Conservation (phyloP, 2,113 vertebrate genomes). For the Nibea coibor region DNA sequence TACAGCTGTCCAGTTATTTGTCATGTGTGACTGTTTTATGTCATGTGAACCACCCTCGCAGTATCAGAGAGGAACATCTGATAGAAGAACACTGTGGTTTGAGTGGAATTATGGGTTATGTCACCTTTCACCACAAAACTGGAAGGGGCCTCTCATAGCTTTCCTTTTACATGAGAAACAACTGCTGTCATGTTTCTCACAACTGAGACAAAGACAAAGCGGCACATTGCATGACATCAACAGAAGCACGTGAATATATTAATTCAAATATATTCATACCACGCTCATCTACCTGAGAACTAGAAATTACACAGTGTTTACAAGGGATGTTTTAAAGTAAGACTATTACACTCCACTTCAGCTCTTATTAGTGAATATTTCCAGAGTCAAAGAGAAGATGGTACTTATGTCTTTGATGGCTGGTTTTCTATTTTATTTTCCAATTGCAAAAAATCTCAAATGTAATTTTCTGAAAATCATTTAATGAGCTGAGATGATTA, state of each 20-base stretch:
- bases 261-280: background rate
- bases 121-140: constrained; percentile 81
- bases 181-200: constrained; percentile 77
- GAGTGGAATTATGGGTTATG: constrained; percentile 83
- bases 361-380: background rate
- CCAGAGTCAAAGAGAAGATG: background rate
- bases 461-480: constrained; percentile 10
- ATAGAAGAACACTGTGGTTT: constrained; percentile 78
- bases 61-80: constrained; percentile 61
- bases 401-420: background rate
- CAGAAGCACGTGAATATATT: constrained; percentile 5
- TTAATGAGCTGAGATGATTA: background rate
- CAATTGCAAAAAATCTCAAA: background rate
- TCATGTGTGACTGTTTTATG: constrained; percentile 17
- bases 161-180: constrained; percentile 77
- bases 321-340: background rate
- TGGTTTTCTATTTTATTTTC: constrained; percentile 9
- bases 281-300: background rate
- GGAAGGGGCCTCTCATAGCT: constrained; percentile 66
- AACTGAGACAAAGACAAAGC: constrained; percentile 35
- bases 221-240: constrained; percentile 13
- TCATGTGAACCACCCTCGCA: constrained; percentile 59
- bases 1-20: constrained; percentile 1
- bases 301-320: background rate
- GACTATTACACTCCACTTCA: background rate